These are phyloP conservation scores for Tamias sibiricus DNA, from an alignment of 2,113 vertebrate genomes.

Conservation along the genomic window DNA sequence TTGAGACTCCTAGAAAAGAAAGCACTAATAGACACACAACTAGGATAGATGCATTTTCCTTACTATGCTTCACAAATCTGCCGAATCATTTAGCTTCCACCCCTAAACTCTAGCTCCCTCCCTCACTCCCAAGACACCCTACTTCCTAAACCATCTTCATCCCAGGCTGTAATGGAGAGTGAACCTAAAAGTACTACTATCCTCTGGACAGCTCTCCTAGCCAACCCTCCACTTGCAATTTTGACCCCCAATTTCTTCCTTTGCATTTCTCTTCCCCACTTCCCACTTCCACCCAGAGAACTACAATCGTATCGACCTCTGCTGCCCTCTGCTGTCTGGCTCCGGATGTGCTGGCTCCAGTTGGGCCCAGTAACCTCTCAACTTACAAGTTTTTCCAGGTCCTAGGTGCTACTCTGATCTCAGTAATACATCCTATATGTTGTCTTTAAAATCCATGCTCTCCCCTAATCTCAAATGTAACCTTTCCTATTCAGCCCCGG, in stretches of 20 bases:
- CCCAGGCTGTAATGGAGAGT: not conserved
- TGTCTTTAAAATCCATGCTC: not conserved
- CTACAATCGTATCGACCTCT: constrained; percentile 61
- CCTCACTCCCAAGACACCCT: not conserved
- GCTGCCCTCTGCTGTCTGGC: constrained; percentile 79
- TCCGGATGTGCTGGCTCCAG: constrained; percentile 40
- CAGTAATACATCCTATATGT: not conserved
- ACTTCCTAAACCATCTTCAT: constrained; percentile 26
- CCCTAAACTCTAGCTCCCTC: not conserved
- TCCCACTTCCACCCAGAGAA: not conserved
- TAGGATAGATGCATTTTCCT: not conserved
- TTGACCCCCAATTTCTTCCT: not conserved
- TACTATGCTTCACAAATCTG: constrained; percentile 15
- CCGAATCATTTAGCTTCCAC: not conserved
- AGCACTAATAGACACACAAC: not conserved
- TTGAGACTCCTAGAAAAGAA: constrained; percentile 25
- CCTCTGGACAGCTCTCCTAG: not conserved
- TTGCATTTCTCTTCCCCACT: constrained; percentile 20
- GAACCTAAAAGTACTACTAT: not conserved
- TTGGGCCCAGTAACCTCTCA: not conserved
- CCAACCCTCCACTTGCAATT: not conserved
- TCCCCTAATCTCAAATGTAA: not conserved
- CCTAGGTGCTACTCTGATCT: not conserved
- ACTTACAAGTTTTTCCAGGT: not conserved
- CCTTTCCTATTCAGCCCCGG: not conserved